Conservation (phyloP, 2,888 invertebrate species). For the Acholoe squamosa region DNA sequence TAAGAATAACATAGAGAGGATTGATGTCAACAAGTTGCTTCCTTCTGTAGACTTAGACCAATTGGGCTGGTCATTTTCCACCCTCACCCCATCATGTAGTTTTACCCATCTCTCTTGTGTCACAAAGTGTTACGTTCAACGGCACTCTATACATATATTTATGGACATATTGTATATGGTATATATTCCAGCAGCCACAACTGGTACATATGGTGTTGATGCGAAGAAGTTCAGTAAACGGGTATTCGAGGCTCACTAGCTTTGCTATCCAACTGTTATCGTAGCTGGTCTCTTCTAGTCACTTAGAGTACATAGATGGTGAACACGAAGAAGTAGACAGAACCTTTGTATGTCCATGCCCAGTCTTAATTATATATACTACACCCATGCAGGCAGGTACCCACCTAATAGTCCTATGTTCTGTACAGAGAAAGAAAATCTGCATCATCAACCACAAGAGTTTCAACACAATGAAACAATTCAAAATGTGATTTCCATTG, state of each 20-base stretch:
- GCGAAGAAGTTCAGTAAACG: slow-evolving; percentile 58
- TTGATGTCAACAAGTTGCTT: slow-evolving; percentile 43
- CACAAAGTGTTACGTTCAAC: slow-evolving; percentile 6
- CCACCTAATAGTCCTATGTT: neutral
- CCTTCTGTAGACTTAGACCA: slow-evolving; percentile 47
- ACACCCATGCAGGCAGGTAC: neutral
- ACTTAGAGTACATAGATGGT: slow-evolving; percentile 32
- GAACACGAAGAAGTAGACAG: neutral
- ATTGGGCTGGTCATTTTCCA: neutral
- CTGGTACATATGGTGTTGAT: slow-evolving; percentile 9
- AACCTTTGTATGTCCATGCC: neutral
- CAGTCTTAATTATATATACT: neutral
- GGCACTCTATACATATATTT: slow-evolving; percentile 35
- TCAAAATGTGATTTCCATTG: slow-evolving; percentile 21
- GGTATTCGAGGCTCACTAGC: slow-evolving; percentile 56
- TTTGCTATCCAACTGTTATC: slow-evolving; percentile 52
- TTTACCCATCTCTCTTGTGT: neutral
- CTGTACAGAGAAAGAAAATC: neutral
- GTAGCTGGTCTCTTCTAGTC: slow-evolving; percentile 41
- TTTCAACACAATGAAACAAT: slow-evolving; percentile 30
- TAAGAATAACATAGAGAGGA: neutral
- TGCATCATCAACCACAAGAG: neutral
- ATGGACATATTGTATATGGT: slow-evolving; percentile 10
- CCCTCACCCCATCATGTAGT: neutral
- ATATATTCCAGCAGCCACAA: slow-evolving; percentile 34